Evolutionary conservation across 2,888 invertebrate species (phyloP), one percentile per base, ranked within the genome.

Genomic region (Cotesia congregata): DNA sequence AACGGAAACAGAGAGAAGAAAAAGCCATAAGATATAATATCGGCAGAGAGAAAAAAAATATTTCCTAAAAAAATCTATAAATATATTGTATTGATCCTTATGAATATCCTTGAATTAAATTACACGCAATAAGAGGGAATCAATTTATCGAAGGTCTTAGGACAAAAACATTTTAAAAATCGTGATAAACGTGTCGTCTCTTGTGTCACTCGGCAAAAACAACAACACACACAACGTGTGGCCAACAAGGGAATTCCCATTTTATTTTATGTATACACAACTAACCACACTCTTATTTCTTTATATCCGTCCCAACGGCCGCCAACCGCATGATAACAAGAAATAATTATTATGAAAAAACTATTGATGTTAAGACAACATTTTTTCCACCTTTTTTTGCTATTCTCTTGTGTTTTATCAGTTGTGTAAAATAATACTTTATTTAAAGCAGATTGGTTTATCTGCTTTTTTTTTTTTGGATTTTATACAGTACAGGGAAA

Each of bases 91-190:
- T 68, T 59, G 20, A 50, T 62, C 38, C 39, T 38, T 71, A 40
- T 71, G 5, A 17, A 62, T 71, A 62, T 71, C 12, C 6, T 20
- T 70, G 30, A 30, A 4, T 30, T 70, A 76, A 30, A 4, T 30
- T 70, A 76, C 77, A 75, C 76, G 74, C 77, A 70, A 67, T 62
- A 70, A 64, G 72, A 64, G 76, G 75, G 78, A 77, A 80, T 79
- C 79, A 77, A 40, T 73, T 76, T 69, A 62, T 59, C 71, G 64
- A 73, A 73, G 73, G 73, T 73, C 50, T 12, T 3, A 62, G 20
- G 39, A 30, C 15, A 7, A 30, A 40, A 72, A 64, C 1, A 30
- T 7, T 9, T n/a, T 15, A 72, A 65, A 72, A 72, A 40, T 20
- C 3, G 17, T 41, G 41, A 68, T 68, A 68, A 41, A 41, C 50